phyloP scores from a whole-genome alignment of 2,888 invertebrate species.

The Hirudinaria manillensis region DNA sequence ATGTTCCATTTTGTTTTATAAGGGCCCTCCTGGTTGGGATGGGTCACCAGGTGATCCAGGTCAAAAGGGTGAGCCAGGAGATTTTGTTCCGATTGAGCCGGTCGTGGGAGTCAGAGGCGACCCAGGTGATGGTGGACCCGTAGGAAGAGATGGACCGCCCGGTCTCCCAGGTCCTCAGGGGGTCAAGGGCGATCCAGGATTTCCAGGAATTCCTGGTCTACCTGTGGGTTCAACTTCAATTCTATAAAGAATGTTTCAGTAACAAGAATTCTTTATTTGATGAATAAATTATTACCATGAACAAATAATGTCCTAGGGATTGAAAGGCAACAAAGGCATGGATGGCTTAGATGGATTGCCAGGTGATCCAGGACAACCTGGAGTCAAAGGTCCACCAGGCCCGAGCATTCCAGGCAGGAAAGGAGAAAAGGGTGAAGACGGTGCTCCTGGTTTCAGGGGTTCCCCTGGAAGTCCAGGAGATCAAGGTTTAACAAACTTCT shows the following conservation, averaged over 20 bases:
- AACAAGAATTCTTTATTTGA: not conserved
- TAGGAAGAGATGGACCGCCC: too few relatives aligned
- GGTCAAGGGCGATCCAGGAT: constrained; percentile 7
- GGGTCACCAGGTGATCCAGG: constrained; percentile 40
- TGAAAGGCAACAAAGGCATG: constrained; percentile 31
- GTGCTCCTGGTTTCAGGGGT: constrained; percentile 28
- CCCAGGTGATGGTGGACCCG: too few relatives aligned
- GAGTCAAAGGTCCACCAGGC: constrained; percentile 30
- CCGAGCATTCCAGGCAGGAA: constrained; percentile 29
- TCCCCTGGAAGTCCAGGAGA: too few relatives aligned
- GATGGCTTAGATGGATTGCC: constrained; percentile 31
- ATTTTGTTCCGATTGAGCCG: not conserved
- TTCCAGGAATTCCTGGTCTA: not conserved
- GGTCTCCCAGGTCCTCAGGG: not conserved
- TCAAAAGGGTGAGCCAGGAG: constrained; percentile 36
- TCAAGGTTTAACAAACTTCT: too few relatives aligned
- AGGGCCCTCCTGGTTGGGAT: constrained; percentile 35
- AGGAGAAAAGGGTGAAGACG: constrained; percentile 27
- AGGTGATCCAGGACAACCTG: constrained; percentile 35
- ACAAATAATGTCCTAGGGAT: constrained; percentile 34
- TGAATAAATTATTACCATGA: not conserved
- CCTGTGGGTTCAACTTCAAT: not conserved
- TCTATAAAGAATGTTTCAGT: too few relatives aligned
- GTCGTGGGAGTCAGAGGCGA: too few relatives aligned
- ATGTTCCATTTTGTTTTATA: constrained; percentile 29